Conservation (phyloP, 2,888 invertebrate genomes). For the Galerucella calmariensis region DNA sequence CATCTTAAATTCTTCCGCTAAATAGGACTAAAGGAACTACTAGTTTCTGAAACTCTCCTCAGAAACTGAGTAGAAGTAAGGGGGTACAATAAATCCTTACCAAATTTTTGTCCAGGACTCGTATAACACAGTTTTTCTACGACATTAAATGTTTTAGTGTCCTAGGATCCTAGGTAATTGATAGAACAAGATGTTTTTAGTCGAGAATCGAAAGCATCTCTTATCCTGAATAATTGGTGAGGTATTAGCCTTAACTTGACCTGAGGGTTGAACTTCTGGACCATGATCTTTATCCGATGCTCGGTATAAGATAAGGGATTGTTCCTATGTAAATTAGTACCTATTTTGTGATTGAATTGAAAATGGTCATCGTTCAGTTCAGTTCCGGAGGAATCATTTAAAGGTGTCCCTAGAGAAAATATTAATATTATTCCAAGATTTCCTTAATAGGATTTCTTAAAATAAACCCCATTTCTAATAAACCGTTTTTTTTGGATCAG, state of each 20-base stretch:
- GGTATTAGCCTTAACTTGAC: slow-evolving; percentile 5
- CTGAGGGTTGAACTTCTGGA: neutral
- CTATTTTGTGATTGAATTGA: neutral
- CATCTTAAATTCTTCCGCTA: too few species aligned
- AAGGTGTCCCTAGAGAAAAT: neutral
- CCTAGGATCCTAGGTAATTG: too few species aligned
- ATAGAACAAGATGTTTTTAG: neutral
- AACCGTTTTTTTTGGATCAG: slow-evolving; percentile 16
- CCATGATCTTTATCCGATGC: neutral
- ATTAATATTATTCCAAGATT: too few species aligned
- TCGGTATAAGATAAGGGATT: neutral
- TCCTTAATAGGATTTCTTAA: neutral
- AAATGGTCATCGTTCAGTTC: neutral
- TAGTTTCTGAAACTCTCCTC: too few species aligned
- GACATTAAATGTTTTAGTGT: too few species aligned
- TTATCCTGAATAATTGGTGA: neutral
- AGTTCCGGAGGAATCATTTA: neutral
- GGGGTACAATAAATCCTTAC: too few species aligned
- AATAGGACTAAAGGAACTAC: too few species aligned
- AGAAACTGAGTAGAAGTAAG: too few species aligned
- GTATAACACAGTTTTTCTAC: too few species aligned
- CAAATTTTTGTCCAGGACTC: too few species aligned
- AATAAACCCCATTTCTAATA: slow-evolving; percentile 21
- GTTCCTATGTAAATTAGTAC: neutral
- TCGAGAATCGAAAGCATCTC: neutral